Evolutionary conservation across 53 echinoderm and acorn worm genomes (phyloP), one percentile per base, ranked within the genome.

Genomic region (Pentamera pediparva): DNA sequence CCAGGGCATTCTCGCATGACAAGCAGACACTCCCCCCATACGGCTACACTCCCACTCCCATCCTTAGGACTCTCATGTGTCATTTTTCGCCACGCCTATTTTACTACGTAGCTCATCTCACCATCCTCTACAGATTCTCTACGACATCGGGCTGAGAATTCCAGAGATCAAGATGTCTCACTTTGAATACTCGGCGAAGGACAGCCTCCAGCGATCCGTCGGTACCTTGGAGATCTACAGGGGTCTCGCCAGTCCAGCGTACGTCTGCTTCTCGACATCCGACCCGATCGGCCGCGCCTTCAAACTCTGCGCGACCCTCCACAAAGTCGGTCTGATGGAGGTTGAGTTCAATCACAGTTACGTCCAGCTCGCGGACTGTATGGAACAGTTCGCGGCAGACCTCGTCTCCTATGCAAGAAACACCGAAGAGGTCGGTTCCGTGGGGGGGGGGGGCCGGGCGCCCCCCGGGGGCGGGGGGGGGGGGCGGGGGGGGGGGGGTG

Each of bases 201-300:
- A 92, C 47, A 82, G 82, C 27, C 78, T 92, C 31, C 92, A 92
- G 52, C 86, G 86, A 6, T 92, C 92, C 1, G 86, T 92, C 3
- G 92, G 92, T 1, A 92, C 86, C 32, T 60, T 92, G 26, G 89
- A 89, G 73, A 67, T 92, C 18, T 89, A 89, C 70, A 82, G 81
- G 11, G 92, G 89, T 0, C 73, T 92, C 25, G 86, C 92, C 21
- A 92, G 92, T 39, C 89, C 89, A 37, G 92, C 92, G 4, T 92
- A 92, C 34, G 89, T 92, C 11, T 86, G 85, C 29, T 73, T 89
- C 35, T 83, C 86, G 12, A 92, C 89, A 30, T 64, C 83, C 30
- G 92, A 92, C 45, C 92, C 92, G 0, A 89, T 92, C 32, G 81
- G 83, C 50, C 38, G 86, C 24, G 87, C 88, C 3, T 95, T 91